phyloP scores from a whole-genome alignment of 2,113 vertebrate species.

The chimpanzee (Pan troglodytes) region NHGRI_mPanTro3-v2.1_pri NC_072402.2:175802501-175803000 shows the following conservation, averaged over 20 bases:
- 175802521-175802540: not conserved
- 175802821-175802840: not conserved
- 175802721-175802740: not conserved
- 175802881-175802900: not conserved
- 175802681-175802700: not conserved
- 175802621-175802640: not conserved
- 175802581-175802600: not conserved
- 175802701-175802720: not conserved
- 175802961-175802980: not conserved
- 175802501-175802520: not conserved
- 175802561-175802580: not conserved
- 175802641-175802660: not conserved
- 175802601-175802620: not conserved
- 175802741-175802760: not conserved
- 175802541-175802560: not conserved
- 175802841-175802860: not conserved
- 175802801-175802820: not conserved
- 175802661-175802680: not conserved
- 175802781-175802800: not conserved
- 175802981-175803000: not conserved
- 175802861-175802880: not conserved
- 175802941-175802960: not conserved
- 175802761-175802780: not conserved
- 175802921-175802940: not conserved
- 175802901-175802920: not conserved